Base-by-base conservation (phyloP, 2,888 invertebrate genomes). In the Sarcophaga carnaria region DNA sequence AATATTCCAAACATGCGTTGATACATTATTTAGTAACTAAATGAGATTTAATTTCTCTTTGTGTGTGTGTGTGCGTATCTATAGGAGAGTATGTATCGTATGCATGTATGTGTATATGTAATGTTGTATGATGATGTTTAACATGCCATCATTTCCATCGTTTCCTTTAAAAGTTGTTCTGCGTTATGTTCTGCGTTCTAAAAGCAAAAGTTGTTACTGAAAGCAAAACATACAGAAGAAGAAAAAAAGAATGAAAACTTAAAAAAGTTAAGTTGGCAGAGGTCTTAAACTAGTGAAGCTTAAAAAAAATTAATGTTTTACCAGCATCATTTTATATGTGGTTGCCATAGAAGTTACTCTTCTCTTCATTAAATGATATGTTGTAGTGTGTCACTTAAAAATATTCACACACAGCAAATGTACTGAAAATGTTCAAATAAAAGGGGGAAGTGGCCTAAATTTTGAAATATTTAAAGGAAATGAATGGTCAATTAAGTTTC, bases 191-290 rank as follows among this genome's bases (percentile, higher is more conserved):
- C 12, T 12, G 11, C 12, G 14, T 14, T 49, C 11, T 12, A 54
- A 54, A 54, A 54, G 54, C 54, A 54, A 54, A 54, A 54, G 54
- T 54, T 54, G 49, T 78, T 66, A 60, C 37, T 60, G 2, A 12
- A 12, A 14, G 27, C 49, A 3, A 69, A 47, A 37, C 49, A 37
- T 27, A 54, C 25, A 2, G 59, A 27, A 59, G 66, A 27, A 59
- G 66, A 62, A 27, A 62, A 63, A 20, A 25, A n/a, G 6, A 76
- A 80, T 70, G 11, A 81, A 70, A 80, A 82, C 71, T 82, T 71
- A 60, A 82, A 11, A 80, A 79, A 84, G 75, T 80, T 75, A 84
- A 80, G 64, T 76, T 84, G 84, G 80, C 84, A 84, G 37, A 76
- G 80, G 71, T 80, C 76, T 76, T 76, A 71, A 71, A 76, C 80